A percentile compares a stretch with the other conserved stretches of the same genome.
Evolutionary conservation across 2,797 vertebrate species (phyloP).

Genomic region (Lerista edwardsae): DNA sequence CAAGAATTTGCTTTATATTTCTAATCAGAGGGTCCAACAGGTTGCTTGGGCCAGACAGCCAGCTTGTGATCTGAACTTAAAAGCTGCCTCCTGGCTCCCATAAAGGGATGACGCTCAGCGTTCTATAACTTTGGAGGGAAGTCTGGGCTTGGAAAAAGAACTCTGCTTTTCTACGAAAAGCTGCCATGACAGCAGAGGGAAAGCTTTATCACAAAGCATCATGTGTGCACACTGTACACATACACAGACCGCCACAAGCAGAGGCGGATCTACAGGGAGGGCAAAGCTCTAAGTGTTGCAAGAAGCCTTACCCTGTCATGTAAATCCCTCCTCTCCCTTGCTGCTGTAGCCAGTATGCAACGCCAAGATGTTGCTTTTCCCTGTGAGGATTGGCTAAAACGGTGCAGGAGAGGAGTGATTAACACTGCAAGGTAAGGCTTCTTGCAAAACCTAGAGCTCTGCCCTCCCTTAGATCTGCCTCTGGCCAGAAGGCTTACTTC

Average conservation of each 20-base stretch:
- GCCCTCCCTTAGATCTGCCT: no score
- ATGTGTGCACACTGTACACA: not conserved
- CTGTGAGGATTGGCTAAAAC: no score
- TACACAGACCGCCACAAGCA: not conserved
- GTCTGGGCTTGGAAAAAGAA: not conserved
- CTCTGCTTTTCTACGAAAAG: slow-evolving; percentile 4
- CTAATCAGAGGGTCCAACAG: slow-evolving; percentile 6
- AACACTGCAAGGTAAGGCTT: no score
- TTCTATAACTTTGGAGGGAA: not conserved
- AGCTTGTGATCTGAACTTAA: slow-evolving; percentile 17
- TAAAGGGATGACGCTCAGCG: not conserved
- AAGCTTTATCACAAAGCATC: not conserved
- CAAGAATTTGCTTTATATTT: not conserved
- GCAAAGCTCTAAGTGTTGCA: no score
- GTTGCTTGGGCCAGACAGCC: not conserved
- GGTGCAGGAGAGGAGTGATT: no score
- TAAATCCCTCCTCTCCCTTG: no score
- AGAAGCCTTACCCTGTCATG: no score
- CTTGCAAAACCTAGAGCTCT: no score
- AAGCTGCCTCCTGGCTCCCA: not conserved
- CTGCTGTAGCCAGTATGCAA: no score
- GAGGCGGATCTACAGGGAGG: no score
- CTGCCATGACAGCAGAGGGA: not conserved
- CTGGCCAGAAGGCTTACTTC: not conserved
- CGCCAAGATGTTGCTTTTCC: no score